Evolutionary conservation across 1,140 invertebrate genomes (phyloP).

Genomic region (Philotrypesis tridentata): DNA sequence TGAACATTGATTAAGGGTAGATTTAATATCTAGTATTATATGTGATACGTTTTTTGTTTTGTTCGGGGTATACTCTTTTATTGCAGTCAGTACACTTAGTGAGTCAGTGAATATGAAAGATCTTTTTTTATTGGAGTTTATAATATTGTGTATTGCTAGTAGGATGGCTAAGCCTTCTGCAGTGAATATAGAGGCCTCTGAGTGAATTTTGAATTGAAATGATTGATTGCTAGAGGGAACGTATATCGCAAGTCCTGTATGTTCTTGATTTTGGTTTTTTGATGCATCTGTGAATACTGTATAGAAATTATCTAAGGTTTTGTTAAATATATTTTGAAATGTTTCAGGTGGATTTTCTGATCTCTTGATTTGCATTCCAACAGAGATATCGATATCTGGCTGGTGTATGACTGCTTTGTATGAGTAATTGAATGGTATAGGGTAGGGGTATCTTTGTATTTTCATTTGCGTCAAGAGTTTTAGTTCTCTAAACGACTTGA

Average conservation of each 20-base stretch:
- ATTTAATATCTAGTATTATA: neutral
- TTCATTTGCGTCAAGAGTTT: too few relatives aligned
- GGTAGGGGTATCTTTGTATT: too few relatives aligned
- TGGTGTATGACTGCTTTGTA: too few relatives aligned
- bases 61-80: neutral
- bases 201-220: neutral
- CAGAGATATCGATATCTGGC: too few relatives aligned
- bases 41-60: neutral
- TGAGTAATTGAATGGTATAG: too few relatives aligned
- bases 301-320: neutral
- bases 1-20: too few relatives aligned
- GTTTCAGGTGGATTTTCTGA: neutral
- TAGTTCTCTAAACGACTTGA: too few relatives aligned
- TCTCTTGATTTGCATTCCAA: neutral
- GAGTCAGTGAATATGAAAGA: neutral
- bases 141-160: neutral
- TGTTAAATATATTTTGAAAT: neutral
- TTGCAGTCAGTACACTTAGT: neutral
- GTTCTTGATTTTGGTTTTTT: neutral
- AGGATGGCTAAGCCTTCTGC: neutral
- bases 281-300: conserved; percentile 2
- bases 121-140: too few relatives aligned
- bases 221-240: neutral
- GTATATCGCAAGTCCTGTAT: neutral
- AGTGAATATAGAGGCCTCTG: neutral